Base-by-base conservation (phyloP, 30 jellyfish, hydroid and myxozoan genomes). In the Aurelia aurita complex sp. Pacific region DNA sequence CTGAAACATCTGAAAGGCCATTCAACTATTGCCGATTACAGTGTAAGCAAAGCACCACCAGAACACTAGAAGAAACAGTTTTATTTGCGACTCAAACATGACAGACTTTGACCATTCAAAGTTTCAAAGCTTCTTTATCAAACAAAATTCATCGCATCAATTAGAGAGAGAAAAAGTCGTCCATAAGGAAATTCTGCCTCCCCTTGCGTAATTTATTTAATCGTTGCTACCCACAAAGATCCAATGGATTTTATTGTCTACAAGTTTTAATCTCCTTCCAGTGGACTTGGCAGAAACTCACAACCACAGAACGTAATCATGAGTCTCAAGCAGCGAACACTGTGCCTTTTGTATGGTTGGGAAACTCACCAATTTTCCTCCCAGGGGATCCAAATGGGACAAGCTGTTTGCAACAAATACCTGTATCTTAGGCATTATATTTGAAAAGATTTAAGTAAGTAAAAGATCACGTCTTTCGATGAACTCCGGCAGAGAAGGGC, bases 401-500 rank as follows among this genome's bases (percentile, higher is more conserved):
- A 66, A 23, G 43, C 54, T 66, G 38, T 66, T 66, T 66, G 54
- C 13, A 66, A 66, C 76, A 66, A 66, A 23, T 40, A 23, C 38
- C 76, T 66, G 76, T 46, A 17, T 66, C 76, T n/a, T 66, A 13
- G 46, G 87, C 53, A 77, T 60, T 57, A 77, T 18, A 53, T 68
- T 53, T 42, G 43, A 32, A 66, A 60, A 57, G 43, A 77, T 12
- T 77, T 60, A 62, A 40, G 57, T 32, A 60, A 63, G 87, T 76
- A 61, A 57, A 67, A 57, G 34, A 60, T 64, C 66, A 67, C 50
- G 40, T 42, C 13, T 63, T 77, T 51, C 77, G 87, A 63, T 64
- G 17, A 63, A 12, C 87, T 62, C 87, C 75, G 76, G 29, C 87
- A 52, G 87, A 23, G 87, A 60, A 62, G 87, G 87, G 87, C 87